Base-by-base conservation (phyloP, 2,797 vertebrate genomes). In the Bovichtus diacanthus region DNA sequence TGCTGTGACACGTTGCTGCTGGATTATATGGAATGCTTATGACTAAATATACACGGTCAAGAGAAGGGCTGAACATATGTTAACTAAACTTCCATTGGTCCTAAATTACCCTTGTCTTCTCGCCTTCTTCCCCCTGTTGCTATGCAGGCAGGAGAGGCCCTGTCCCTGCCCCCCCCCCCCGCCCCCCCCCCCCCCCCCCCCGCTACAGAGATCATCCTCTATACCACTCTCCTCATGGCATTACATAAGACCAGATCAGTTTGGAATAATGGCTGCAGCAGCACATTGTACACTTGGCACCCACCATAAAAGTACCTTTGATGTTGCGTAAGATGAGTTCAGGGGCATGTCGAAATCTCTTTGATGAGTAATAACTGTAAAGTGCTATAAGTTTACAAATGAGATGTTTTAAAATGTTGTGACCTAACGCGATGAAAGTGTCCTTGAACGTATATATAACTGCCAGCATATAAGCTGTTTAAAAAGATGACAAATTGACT, bases 241-340 rank as follows among this genome's bases (percentile, higher is more conserved):
- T 92, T 93, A 90, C 77, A 80, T 91, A 93, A 92, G 18, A 84
- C 23, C 68, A 87, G 74, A 91, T 87, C 76, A 66, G 78, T 78
- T 72, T 59, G 39, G 75, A 88, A 86, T 81, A 86, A 71, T 69
- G 74, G 76, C 81, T 82, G 65, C 50, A 73, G 86, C 55, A 75
- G 77, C 81, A 86, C 70, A 85, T 72, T 69, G 31, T 77, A 68
- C 79, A 85, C 70, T 73, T 79, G 80, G 69, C 66, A 60, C 36
- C 60, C 44, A 47, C 47, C 50, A 73, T 50, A 38, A 68, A 79
- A 80, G 68, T 38, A 67, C 65, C 64, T 65, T 60, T 81, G 31
- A 82, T 63, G 65, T 76, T 86, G 77, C 38, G 1, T 72, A 75
- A 79, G 46, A 82, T 34, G 62, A 70, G 74, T 73, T 70, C 55